Conservation (phyloP, 2,113 vertebrate genomes). For the Chiloscyllium plagiosum region DNA sequence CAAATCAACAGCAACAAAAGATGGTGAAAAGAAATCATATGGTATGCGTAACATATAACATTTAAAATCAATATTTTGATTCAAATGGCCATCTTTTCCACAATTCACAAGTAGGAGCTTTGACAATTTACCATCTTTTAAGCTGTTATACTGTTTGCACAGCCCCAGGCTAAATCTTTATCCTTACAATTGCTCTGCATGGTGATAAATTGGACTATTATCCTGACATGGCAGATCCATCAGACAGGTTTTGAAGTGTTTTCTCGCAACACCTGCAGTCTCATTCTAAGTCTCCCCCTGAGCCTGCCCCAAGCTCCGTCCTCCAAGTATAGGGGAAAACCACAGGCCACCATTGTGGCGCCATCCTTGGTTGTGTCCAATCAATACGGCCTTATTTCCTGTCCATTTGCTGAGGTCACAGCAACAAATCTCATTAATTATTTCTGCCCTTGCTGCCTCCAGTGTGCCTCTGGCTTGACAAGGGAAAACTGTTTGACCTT, state of each 20-base stretch:
- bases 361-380: constrained; percentile 76
- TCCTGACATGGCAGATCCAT: constrained; percentile 46
- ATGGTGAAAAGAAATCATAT: background rate
- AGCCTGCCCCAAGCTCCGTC: constrained; percentile 42
- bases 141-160: background rate
- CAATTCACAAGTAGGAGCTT: background rate
- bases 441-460: constrained; percentile 86
- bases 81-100: background rate
- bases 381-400: constrained; percentile 98
- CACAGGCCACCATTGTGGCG: constrained; percentile 90
- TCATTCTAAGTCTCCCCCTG: constrained; percentile 41
- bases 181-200: constrained; percentile 37
- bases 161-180: background rate
- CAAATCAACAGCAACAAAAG: background rate
- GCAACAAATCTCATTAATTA: constrained; percentile 91
- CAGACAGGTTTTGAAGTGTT: constrained; percentile 44
- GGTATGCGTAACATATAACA: too few species aligned
- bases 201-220: constrained; percentile 36
- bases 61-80: background rate
- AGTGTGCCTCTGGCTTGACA: constrained; percentile 74
- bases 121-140: background rate
- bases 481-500: constrained; percentile 76
- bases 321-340: constrained; percentile 74
- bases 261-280: constrained; percentile 55
- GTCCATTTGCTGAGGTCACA: constrained; percentile 98